Evolutionary conservation across 2,888 invertebrate genomes (phyloP).

Genomic region (Aporophyla lueneburgensis): DNA sequence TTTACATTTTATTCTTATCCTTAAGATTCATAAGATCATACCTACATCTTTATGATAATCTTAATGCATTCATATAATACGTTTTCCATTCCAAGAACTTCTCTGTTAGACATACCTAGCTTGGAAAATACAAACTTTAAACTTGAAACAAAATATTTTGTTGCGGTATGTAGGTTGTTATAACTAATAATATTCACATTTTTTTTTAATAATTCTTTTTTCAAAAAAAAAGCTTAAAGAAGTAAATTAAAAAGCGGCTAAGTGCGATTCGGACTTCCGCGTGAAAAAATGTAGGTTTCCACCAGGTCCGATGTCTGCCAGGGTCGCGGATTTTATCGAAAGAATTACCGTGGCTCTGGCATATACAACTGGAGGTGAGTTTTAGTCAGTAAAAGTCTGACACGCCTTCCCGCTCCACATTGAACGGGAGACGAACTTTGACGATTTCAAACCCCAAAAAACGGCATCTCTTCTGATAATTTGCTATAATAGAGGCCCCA

Average conservation of each 20-base stretch:
- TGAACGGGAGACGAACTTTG: too few relatives aligned
- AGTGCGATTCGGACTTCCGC: background rate
- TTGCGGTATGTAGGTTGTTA: constrained; percentile 1
- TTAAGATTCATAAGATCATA: constrained; percentile 16
- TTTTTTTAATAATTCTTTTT: background rate
- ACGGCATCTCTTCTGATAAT: background rate
- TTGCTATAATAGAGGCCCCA: background rate
- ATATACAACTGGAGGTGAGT: too few relatives aligned
- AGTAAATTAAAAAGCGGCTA: background rate
- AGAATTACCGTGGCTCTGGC: too few relatives aligned
- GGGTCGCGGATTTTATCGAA: too few relatives aligned
- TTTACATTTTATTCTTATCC: constrained; percentile 6
- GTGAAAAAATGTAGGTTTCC: too few relatives aligned
- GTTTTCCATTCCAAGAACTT: constrained; percentile 21
- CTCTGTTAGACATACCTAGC: background rate
- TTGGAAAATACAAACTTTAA: background rate
- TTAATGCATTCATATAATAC: constrained; percentile 11
- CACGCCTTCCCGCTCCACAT: too few relatives aligned
- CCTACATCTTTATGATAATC: background rate
- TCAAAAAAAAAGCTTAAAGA: background rate
- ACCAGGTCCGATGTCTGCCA: too few relatives aligned
- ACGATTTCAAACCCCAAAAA: too few relatives aligned
- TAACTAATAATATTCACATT: background rate
- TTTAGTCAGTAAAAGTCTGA: too few relatives aligned
- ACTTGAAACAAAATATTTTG: constrained; percentile 1